Base-by-base conservation (phyloP, 1,140 invertebrate genomes). In the Atopsyche davidsoni region DNA sequence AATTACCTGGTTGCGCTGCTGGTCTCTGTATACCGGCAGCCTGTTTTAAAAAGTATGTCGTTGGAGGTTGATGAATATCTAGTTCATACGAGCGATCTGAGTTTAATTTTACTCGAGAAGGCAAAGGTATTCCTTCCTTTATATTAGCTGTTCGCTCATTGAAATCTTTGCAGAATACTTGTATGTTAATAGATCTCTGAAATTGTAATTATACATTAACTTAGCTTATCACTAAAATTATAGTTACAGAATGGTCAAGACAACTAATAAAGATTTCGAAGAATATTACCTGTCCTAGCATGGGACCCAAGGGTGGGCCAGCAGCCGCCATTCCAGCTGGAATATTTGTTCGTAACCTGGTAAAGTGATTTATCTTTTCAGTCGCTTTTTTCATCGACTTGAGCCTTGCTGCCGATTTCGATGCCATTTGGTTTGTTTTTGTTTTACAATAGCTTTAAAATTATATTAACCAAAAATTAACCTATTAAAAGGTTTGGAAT, bases 81-180 rank as follows among this genome's bases (percentile, higher is more conserved):
- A 99, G 68, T 42, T 89, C 78, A 67, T 92, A 97, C 50, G 80
- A 86, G 61, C 92, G 73, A 69, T 99, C 95, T 11, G 90, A 69
- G 75, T 92, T 92, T 0, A 96, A 80, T 44, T 71, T 77, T 7
- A 96, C 79, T 60, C 83, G 76, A 48, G 81, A 84, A 1, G 93
- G 93, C 39, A 98, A 60, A 7, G 94, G 94, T 53, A 96, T 85
- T 14, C 96, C 96, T 66, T 86, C 83, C 67, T 93, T 98, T 17
- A 95, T 87, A 60, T 96, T 79, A 47, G 85, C 87, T 1, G 96
- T 99, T 65, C 78, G 84, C 61, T 91, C 86, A 74, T 99, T 99
- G 60, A 99, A 99, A 59, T 99, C 96, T 75, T 99, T 98, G 64
- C 92, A 95, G 74, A 99, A 99, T 39, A 84, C 81, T 38, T 87